These are phyloP conservation scores for Chiloscyllium punctatum DNA, from an alignment of 2,797 vertebrate genomes.

Conservation along the genomic window DNA sequence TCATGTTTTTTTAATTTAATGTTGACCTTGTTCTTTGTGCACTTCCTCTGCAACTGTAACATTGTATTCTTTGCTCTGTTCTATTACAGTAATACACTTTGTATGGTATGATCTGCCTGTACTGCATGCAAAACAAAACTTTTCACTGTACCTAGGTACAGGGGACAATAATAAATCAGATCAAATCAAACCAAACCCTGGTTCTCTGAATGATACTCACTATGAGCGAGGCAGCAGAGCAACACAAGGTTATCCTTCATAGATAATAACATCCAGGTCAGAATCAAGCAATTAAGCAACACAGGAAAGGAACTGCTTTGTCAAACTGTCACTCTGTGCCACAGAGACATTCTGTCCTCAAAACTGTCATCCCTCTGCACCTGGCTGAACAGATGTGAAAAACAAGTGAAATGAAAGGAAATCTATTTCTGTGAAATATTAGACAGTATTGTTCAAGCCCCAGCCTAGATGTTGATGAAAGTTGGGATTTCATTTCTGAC, in stretches of 20 bases:
- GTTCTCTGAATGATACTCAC: background rate
- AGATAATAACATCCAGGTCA: background rate
- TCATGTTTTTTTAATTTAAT: too few species aligned
- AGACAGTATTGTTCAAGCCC: constrained; percentile 13
- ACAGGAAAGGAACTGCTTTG: background rate
- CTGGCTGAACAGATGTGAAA: background rate
- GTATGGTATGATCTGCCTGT: too few species aligned
- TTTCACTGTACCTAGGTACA: too few species aligned
- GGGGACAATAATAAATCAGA: too few species aligned
- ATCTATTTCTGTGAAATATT: constrained; percentile 10
- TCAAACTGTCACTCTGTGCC: background rate
- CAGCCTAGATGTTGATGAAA: constrained; percentile 31
- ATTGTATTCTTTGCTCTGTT: too few species aligned
- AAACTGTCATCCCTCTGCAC: background rate
- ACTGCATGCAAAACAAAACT: too few species aligned
- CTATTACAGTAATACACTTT: too few species aligned
- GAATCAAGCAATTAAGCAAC: background rate
- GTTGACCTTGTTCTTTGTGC: too few species aligned
- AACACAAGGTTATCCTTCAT: background rate
- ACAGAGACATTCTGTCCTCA: background rate
- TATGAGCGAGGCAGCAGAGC: background rate
- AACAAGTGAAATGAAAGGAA: constrained; percentile 18
- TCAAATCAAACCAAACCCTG: too few species aligned
- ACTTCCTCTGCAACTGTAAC: too few species aligned
- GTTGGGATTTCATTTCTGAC: constrained; percentile 21